A percentile compares a stretch with the other conserved stretches of the same genome.
These are phyloP conservation scores for Cyrtorhinus lividipennis DNA, from an alignment of 1,140 invertebrate species.

Conservation along the genomic window DNA sequence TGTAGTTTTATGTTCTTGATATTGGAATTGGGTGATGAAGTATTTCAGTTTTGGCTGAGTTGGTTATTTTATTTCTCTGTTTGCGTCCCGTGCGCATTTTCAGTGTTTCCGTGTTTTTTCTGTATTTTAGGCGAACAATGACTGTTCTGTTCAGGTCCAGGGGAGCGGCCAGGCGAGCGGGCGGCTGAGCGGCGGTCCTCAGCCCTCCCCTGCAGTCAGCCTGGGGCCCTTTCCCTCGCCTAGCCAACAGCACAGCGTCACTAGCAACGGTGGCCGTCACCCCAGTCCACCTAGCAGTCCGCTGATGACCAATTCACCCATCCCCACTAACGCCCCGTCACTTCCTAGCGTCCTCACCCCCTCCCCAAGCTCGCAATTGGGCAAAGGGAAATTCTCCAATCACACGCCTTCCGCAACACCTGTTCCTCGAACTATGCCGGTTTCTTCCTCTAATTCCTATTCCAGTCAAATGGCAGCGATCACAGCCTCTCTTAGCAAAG, in stretches of 20 bases:
- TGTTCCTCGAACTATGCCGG: slow-evolving; percentile 7
- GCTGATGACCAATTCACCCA: slow-evolving; percentile 25
- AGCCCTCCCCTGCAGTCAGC: slow-evolving; percentile 24
- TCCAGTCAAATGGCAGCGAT: slow-evolving; percentile 56
- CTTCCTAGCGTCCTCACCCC: slow-evolving; percentile 4
- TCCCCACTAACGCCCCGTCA: slow-evolving; percentile 8
- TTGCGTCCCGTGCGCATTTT: too few relatives aligned
- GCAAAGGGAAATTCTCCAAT: slow-evolving; percentile 11
- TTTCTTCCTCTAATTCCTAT: slow-evolving; percentile 32
- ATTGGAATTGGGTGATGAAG: too few relatives aligned
- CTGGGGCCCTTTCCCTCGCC: slow-evolving; percentile 26
- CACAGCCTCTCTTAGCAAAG: slow-evolving; percentile 39
- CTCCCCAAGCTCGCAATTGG: slow-evolving; percentile 7
- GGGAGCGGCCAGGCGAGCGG: not conserved
- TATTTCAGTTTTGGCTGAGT: too few relatives aligned
- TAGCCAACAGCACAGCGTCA: slow-evolving; percentile 27
- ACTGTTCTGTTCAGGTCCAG: slow-evolving; percentile 16
- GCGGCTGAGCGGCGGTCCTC: slow-evolving; percentile 16
- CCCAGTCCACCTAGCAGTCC: slow-evolving; percentile 32
- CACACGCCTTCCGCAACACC: slow-evolving; percentile 8
- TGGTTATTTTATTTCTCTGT: too few relatives aligned
- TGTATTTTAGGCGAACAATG: not conserved
- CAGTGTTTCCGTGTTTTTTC: too few relatives aligned
- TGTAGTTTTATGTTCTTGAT: too few relatives aligned
- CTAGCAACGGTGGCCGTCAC: slow-evolving; percentile 21